phyloP scores from a whole-genome alignment of 2,797 vertebrate genomes.

The Siniperca undulata region DNA sequence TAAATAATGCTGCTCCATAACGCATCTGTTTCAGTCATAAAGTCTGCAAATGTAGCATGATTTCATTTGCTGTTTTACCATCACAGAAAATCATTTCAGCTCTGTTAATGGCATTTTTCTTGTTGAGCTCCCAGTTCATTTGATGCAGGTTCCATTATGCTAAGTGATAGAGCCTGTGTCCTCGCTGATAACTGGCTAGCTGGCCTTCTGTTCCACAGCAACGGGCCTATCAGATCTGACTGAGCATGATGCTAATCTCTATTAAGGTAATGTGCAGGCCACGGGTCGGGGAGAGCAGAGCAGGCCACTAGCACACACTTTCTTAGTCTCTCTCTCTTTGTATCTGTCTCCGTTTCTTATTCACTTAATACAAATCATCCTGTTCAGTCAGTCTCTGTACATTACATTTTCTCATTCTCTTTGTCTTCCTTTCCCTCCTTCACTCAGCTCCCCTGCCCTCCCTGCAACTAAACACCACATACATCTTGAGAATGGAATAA shows the following conservation, averaged over 20 bases:
- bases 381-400: conserved; percentile 25
- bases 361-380: conserved; percentile 28
- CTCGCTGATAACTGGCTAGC: conserved; percentile 79
- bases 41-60: conserved; percentile 60
- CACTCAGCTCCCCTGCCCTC: background rate
- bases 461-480: conserved; percentile 40
- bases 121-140: conserved; percentile 69
- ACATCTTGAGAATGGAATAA: conserved; percentile 62
- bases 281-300: conserved; percentile 51
- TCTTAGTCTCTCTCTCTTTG: conserved; percentile 23
- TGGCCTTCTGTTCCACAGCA: conserved; percentile 68
- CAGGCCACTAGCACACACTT: conserved; percentile 17
- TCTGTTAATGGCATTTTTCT: conserved; percentile 71
- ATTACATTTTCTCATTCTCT: conserved; percentile 12
- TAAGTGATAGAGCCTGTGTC: conserved; percentile 77
- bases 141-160: conserved; percentile 82
- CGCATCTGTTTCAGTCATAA: conserved; percentile 56
- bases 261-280: conserved; percentile 77
- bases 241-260: conserved; percentile 82
- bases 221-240: conserved; percentile 80
- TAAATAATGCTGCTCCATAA: conserved; percentile 42
- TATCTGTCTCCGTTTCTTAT: conserved; percentile 38
- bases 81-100: conserved; percentile 66
- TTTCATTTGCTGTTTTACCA: conserved; percentile 70
- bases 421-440: conserved; percentile 11